A percentile compares a stretch with the other conserved stretches of the same genome.
These are phyloP conservation scores for Helicoverpa zea DNA, from an alignment of 1,140 invertebrate genomes.

Conservation along the genomic window DNA sequence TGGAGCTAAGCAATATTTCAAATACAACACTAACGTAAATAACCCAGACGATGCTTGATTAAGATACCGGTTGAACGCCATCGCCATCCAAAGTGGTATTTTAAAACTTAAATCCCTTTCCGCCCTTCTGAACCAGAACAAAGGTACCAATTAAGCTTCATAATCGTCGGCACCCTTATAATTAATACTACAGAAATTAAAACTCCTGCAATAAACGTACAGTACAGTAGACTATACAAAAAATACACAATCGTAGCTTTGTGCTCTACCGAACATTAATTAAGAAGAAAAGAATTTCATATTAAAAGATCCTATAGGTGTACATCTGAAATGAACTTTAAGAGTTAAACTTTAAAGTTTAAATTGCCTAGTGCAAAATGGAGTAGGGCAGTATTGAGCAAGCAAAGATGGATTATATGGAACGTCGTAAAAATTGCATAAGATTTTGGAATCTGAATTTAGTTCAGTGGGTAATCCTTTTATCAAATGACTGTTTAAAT, in stretches of 20 bases:
- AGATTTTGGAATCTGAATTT: slow-evolving; percentile 14
- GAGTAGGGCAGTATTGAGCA: slow-evolving; percentile 42
- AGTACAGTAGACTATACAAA: slow-evolving; percentile 68
- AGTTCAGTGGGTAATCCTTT: neutral
- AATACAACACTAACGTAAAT: slow-evolving; percentile 34
- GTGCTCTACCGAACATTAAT: slow-evolving; percentile 78
- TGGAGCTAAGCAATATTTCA: slow-evolving; percentile 8
- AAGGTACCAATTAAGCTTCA: slow-evolving; percentile 77
- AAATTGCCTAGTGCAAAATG: slow-evolving; percentile 19
- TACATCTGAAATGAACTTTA: slow-evolving; percentile 60
- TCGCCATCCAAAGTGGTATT: slow-evolving; percentile 52
- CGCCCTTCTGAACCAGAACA: slow-evolving; percentile 66
- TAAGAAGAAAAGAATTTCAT: slow-evolving; percentile 69
- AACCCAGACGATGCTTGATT: slow-evolving; percentile 25
- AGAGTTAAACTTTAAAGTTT: slow-evolving; percentile 34
- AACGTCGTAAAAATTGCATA: slow-evolving; percentile 43
- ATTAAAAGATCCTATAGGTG: slow-evolving; percentile 62
- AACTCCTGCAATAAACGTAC: slow-evolving; percentile 72
- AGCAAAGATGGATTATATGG: slow-evolving; percentile 48
- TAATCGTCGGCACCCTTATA: slow-evolving; percentile 75
- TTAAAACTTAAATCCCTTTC: slow-evolving; percentile 68
- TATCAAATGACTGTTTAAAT: neutral
- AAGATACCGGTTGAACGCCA: slow-evolving; percentile 48
- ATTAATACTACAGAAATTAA: slow-evolving; percentile 81
- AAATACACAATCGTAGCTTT: slow-evolving; percentile 74